Evolutionary conservation across 2,888 invertebrate species (phyloP), one percentile per base, ranked within the genome.

Genomic region (Calliscelio sp.): DNA sequence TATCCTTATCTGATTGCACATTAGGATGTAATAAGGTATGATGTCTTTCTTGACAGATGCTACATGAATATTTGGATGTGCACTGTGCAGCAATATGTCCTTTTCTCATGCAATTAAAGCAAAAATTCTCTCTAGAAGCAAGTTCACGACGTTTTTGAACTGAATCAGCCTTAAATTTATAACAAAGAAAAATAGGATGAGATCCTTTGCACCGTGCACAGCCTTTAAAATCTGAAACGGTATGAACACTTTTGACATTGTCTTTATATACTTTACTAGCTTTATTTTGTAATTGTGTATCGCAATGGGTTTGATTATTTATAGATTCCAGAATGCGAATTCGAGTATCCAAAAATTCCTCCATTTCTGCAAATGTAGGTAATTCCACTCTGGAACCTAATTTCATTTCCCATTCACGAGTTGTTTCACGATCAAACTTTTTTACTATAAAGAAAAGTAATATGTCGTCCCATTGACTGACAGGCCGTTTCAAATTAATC

Each of bases 101-200:
- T 44, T 22, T 44, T 25, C 14, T 25, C 10, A 63, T 5, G 44
- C 24, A 63, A 25, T 63, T 63, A 44, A n/a, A 44, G 25, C 63
- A 63, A 2, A n/a, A 1, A 3, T 44, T 3, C 10, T 46, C 46
- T 46, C 18, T 46, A 7, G 20, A 3, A 11, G 11, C 38, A 11
- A 38, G 14, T 8, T 38, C 38, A 8, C 38, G 38, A 38, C 38
- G 38, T 11, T 3, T 11, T 11, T 11, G 3, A 8, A 18, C 18
- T 11, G 59, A 2, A 5, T 35, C 20, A 2, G 16, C 18, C 35
- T 59, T 32, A 20, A 59, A 46, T 11, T 25, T n/a, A 20, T 11
- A 35, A 35, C 32, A 59, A 6, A 59, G 20, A 32, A 20, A 35
- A 20, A 35, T 18, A n/a, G 35, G 35, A 11, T 59, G 38, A 3